phyloP scores from a whole-genome alignment of 2,888 invertebrate species.

The Hyles lineata region DNA sequence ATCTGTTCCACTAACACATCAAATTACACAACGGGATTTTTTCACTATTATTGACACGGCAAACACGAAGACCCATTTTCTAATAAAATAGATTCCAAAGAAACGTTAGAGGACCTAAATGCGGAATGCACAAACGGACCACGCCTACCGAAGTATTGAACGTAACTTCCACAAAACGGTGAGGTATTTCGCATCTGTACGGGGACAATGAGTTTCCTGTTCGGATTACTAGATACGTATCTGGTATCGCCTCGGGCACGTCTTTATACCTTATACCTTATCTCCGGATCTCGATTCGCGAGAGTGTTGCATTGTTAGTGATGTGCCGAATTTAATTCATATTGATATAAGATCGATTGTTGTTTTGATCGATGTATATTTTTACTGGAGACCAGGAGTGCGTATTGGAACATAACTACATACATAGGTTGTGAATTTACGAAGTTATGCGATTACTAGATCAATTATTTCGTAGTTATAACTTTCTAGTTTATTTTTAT shows the following conservation, averaged over 20 bases:
- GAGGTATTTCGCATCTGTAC: constrained; percentile 83
- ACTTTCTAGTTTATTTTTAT: too few relatives aligned
- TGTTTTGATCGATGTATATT: neutral
- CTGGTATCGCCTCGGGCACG: constrained; percentile 71
- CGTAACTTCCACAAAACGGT: constrained; percentile 49
- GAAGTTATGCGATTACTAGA: too few relatives aligned
- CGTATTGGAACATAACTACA: neutral
- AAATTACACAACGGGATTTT: neutral
- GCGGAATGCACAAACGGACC: constrained; percentile 68
- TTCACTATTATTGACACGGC: constrained; percentile 37
- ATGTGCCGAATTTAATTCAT: constrained; percentile 39
- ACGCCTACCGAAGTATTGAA: constrained; percentile 74
- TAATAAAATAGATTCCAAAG: constrained; percentile 38
- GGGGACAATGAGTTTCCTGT: constrained; percentile 80
- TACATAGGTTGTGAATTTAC: too few relatives aligned
- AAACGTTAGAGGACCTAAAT: constrained; percentile 62
- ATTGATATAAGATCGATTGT: constrained; percentile 38
- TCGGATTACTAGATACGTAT: constrained; percentile 80
- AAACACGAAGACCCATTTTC: constrained; percentile 25
- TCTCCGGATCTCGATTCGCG: constrained; percentile 60
- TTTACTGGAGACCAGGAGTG: neutral
- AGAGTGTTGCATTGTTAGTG: constrained; percentile 51
- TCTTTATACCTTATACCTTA: constrained; percentile 67
- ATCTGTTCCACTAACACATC: neutral
- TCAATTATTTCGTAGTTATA: too few relatives aligned